A percentile compares a stretch with the other conserved stretches of the same genome.
These are phyloP conservation scores for Cladorhizidae sp. DNA, from an alignment of 37 sponge, comb jelly and placozoan genomes.

Conservation along the genomic window DNA sequence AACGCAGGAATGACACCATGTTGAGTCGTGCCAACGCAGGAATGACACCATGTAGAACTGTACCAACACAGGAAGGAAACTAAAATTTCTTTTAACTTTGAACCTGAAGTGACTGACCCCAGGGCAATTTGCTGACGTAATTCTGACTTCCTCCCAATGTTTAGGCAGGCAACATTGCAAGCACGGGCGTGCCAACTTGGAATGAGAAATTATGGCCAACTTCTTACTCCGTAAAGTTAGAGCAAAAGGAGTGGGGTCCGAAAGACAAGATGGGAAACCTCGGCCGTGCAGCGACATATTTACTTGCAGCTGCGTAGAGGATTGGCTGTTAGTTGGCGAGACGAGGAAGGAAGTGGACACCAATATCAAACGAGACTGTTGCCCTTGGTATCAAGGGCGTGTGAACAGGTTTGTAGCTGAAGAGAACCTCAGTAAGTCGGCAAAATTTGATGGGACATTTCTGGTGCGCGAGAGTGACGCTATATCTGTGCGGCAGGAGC, in stretches of 20 bases:
- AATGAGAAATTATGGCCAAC: no score
- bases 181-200: no score
- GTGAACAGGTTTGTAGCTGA: slow-evolving; percentile 27
- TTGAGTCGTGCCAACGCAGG: no score
- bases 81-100: no score
- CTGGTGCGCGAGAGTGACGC: slow-evolving; percentile 44
- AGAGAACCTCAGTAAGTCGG: slow-evolving; percentile 15
- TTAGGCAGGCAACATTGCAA: no score
- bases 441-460: slow-evolving; percentile 35
- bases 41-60: no score
- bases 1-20: no score
- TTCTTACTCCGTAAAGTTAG: not conserved
- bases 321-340: slow-evolving; percentile 27
- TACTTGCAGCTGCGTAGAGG: not conserved
- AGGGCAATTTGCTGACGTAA: no score
- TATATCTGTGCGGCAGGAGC: slow-evolving; percentile 2
- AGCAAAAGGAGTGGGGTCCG: not conserved
- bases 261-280: not conserved
- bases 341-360: not conserved
- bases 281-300: not conserved
- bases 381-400: slow-evolving; percentile 12
- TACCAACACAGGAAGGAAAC: no score
- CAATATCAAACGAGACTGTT: not conserved
- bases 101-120: no score
- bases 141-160: no score